Base-by-base conservation (phyloP, 2,888 invertebrate genomes). In the Epiblema foenella region DNA sequence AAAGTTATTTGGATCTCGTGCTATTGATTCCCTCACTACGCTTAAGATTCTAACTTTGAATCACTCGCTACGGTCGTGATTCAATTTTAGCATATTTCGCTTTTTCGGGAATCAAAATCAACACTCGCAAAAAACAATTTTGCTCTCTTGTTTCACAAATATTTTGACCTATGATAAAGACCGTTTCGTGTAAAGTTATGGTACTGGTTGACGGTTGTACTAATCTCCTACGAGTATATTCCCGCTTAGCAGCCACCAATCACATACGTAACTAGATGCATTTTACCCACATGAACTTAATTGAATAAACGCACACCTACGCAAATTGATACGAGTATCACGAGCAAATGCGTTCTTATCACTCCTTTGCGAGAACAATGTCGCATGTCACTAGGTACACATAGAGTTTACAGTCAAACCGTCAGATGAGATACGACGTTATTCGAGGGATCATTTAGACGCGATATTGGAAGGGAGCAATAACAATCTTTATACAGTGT, bases 261-360 rank as follows among this genome's bases (percentile, higher is more conserved):
- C 63, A 64, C 68, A 60, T 46, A 64, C 68, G 54, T 46, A 33
- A 39, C 29, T 42, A 65, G 54, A 65, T 66, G 58, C 69, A 65
- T 58, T 69, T 58, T 65, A 42, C 42, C 24, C 52, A 58, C 57
- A 42, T 69, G 56, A 73, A 73, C 75, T 78, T 76, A 69, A 77
- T 75, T 77, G 73, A 73, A 76, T 75, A 71, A 77, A 77, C 77
- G 69, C 74, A 75, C 76, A 76, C 75, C 70, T 72, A 39, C 68
- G 54, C 24, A 63, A 68, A 63, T 63, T 49, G 39, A 69, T 62
- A n/a, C n/a, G n/a, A n/a, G n/a, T n/a, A 33, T 59, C 64, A 65
- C 58, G 52, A 69, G 59, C 68, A 17, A 68, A 56, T 57, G 46
- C 52, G 37, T 10, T 49, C 10, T 24, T 11, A 65, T 70, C 64